Base-by-base conservation (phyloP, 2,113 vertebrate species). In the Cryptoleucopteryx plumbea region DNA sequence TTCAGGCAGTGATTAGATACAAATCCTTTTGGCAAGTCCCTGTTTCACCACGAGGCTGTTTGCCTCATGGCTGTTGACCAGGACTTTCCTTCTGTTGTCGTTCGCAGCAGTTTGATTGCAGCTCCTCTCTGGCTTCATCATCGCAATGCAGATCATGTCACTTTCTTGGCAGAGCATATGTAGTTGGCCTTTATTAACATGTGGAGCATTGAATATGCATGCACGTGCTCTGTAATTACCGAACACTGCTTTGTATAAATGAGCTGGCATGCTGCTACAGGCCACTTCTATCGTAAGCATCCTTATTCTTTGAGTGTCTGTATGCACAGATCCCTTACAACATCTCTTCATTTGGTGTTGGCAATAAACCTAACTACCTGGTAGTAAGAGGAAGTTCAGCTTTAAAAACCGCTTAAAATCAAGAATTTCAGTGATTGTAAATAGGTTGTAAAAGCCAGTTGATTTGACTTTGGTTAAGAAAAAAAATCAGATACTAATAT, bases 271-370 rank as follows among this genome's bases (percentile, higher is more conserved):
- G 25, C 65, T 32, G 72, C 56, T 55, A 4, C 7, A 19, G 45
- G 9, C 9, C n/a, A 11, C 31, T 74, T 62, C 63, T 16, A 0
- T 4, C 10, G 0, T 19, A 14, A 40, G 65, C 38, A n/a, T 56
- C 22, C n/a, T 50, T 26, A 17, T 15, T 38, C 77, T 25, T 7
- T 27, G 32, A 18, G 32, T 9, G 31, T 8, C 34, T 32, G 70
- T 10, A 7, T 47, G 40, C 55, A 55, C 6, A 3, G 53, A 18
- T 31, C 68, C 62, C 43, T n/a, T 4, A 6, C 50, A n/a, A 11
- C 26, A 31, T 2, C 42, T 40, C 32, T 27, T 32, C 43, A 7
- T 31, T 5, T 27, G 23, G 22, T n/a, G 50, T 25, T 17, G 42
- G 70, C n/a, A 29, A 17, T 25, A 29, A 59, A 42, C 32, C 48